Evolutionary conservation across 2,797 vertebrate species (phyloP).

Genomic region (Molossus molossus): DNA sequence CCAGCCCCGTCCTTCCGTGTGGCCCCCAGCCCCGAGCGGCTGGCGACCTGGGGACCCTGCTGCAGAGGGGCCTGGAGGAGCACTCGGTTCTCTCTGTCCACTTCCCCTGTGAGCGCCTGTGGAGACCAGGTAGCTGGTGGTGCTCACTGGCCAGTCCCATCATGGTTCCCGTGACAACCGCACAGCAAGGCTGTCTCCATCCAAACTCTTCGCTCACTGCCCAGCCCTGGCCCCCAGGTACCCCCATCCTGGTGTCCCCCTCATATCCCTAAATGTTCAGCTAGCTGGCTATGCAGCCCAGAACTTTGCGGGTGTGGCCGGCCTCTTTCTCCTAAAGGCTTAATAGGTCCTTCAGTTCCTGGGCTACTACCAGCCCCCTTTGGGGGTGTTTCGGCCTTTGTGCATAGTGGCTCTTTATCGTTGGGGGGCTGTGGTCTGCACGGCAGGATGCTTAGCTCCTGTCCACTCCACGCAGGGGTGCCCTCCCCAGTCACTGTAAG

Average conservation of each 20-base stretch:
- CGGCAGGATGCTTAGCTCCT: background rate
- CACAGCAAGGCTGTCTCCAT: background rate
- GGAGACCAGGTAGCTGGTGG: fast-evolving
- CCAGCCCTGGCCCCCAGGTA: fast-evolving
- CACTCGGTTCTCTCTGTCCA: fast-evolving
- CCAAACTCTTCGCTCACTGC: background rate
- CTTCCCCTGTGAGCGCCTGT: background rate
- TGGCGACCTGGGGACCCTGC: fast-evolving
- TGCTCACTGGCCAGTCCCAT: background rate
- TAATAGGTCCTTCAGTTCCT: fast-evolving
- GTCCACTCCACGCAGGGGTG: fast-evolving
- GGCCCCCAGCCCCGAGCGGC: fast-evolving
- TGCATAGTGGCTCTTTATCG: background rate
- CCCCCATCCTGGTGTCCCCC: background rate
- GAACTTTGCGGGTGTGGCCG: fast-evolving
- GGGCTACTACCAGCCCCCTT: background rate
- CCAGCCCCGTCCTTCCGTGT: no score
- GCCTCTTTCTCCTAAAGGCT: background rate
- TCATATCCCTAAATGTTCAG: background rate
- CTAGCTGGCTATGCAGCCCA: background rate
- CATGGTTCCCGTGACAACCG: background rate
- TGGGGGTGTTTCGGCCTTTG: background rate
- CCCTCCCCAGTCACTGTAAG: fast-evolving
- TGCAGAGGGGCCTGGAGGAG: background rate
- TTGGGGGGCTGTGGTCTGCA: background rate